Conservation (phyloP, 2,888 invertebrate species). For the Thera britannica region DNA sequence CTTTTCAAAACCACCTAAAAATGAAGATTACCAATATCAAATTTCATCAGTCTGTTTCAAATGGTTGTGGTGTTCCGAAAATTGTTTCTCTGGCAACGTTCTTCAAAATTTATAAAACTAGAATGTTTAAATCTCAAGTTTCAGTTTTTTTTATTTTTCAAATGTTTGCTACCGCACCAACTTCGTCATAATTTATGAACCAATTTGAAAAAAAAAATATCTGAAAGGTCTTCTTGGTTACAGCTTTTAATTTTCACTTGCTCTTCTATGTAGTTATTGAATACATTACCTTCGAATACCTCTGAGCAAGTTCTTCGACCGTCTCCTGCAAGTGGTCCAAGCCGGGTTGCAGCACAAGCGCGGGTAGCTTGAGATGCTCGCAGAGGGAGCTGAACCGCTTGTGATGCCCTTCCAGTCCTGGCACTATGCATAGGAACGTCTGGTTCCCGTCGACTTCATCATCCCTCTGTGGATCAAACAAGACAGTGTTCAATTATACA, state of each 20-base stretch:
- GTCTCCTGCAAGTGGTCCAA: conserved; percentile 50
- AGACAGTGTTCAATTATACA: neutral
- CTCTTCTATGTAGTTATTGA: no score
- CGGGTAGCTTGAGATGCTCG: conserved; percentile 57
- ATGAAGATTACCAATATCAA: neutral
- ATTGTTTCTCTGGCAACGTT: no score
- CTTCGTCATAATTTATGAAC: no score
- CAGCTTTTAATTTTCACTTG: no score
- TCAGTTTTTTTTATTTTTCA: no score
- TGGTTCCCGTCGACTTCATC: conserved; percentile 53
- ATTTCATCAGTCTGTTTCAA: neutral
- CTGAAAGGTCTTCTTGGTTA: no score
- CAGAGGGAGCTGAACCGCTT: conserved; percentile 51
- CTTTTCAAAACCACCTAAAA: conserved; percentile 53
- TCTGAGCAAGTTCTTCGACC: conserved; percentile 49
- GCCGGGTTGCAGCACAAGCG: conserved; percentile 58
- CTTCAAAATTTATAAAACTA: no score
- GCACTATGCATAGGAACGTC: conserved; percentile 56
- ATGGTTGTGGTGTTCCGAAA: neutral
- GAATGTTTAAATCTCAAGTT: no score
- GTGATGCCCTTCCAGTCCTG: conserved; percentile 61
- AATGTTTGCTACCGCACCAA: no score
- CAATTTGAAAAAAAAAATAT: no score
- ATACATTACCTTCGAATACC: conserved; percentile 47
- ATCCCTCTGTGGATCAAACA: conserved; percentile 47